Conservation (phyloP, 1,140 invertebrate species). For the Teleopsis dalmanni region DNA sequence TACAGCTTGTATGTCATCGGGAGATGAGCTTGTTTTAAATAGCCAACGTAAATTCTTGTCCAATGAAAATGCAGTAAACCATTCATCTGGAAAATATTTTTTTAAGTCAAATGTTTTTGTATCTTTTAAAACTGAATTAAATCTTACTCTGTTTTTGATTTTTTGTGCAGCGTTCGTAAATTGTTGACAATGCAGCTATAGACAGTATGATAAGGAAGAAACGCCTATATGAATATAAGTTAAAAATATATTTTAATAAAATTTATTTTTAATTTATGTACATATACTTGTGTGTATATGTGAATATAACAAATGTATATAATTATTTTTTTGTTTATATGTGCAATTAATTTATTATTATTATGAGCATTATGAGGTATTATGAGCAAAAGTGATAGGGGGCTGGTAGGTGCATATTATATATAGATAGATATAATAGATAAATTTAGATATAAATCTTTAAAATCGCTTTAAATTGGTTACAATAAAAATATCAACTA, state of each 20-base stretch:
- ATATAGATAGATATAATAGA: too few species aligned
- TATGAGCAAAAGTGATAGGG: too few species aligned
- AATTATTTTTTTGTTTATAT: background rate
- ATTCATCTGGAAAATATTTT: slow-evolving; percentile 38
- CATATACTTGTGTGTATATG: too few species aligned
- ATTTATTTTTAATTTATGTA: background rate
- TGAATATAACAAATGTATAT: background rate
- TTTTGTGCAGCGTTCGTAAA: slow-evolving; percentile 38
- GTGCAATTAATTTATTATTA: too few species aligned
- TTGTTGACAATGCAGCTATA: slow-evolving; percentile 33
- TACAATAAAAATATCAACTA: too few species aligned
- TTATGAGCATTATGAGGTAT: too few species aligned
- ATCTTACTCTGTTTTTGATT: slow-evolving; percentile 28
- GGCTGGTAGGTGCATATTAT: too few species aligned
- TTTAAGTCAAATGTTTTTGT: background rate
- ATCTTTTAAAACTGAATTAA: background rate
- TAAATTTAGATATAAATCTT: too few species aligned
- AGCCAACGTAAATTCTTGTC: slow-evolving; percentile 53
- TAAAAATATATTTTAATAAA: background rate
- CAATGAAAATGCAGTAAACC: slow-evolving; percentile 54
- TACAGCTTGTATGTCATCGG: slow-evolving; percentile 51
- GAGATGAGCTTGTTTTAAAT: slow-evolving; percentile 46
- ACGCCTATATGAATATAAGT: slow-evolving; percentile 15
- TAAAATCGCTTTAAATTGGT: too few species aligned
- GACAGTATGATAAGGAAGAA: slow-evolving; percentile 40